Evolutionary conservation across 2,888 invertebrate genomes (phyloP).

Genomic region (Elegia similella): DNA sequence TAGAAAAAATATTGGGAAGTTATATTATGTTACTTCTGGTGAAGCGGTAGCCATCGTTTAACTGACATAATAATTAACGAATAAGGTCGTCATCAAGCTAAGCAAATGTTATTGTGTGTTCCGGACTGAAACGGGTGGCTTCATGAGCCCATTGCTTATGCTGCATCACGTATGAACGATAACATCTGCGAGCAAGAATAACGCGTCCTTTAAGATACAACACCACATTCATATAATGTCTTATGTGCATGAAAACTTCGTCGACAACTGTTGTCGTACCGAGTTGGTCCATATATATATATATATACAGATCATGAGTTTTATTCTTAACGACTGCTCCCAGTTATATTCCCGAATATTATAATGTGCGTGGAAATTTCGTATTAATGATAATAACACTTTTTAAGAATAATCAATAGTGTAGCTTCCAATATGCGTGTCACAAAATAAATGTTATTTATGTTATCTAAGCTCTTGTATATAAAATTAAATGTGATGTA

Average conservation of each 20-base stretch:
- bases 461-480: slow-evolving; percentile 8
- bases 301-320: too few relatives aligned
- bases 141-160: not conserved
- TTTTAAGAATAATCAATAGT: not conserved
- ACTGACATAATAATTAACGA: not conserved
- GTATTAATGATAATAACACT: not conserved
- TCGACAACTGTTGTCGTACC: too few relatives aligned
- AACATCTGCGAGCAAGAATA: not conserved
- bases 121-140: not conserved
- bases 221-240: too few relatives aligned
- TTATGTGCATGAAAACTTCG: too few relatives aligned
- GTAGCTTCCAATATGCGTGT: not conserved
- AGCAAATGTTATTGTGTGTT: not conserved
- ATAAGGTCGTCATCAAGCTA: not conserved
- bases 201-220: too few relatives aligned
- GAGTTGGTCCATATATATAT: too few relatives aligned
- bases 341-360: not conserved
- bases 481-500: not conserved
- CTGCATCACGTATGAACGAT: not conserved
- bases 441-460: slow-evolving; percentile 1
- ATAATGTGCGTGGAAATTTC: not conserved
- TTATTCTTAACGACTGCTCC: too few relatives aligned
- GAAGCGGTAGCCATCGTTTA: not conserved
- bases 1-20: too few relatives aligned
- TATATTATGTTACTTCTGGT: too few relatives aligned